Evolutionary conservation across 1,140 invertebrate genomes (phyloP).

Genomic region (Neodiprion fabricii): DNA sequence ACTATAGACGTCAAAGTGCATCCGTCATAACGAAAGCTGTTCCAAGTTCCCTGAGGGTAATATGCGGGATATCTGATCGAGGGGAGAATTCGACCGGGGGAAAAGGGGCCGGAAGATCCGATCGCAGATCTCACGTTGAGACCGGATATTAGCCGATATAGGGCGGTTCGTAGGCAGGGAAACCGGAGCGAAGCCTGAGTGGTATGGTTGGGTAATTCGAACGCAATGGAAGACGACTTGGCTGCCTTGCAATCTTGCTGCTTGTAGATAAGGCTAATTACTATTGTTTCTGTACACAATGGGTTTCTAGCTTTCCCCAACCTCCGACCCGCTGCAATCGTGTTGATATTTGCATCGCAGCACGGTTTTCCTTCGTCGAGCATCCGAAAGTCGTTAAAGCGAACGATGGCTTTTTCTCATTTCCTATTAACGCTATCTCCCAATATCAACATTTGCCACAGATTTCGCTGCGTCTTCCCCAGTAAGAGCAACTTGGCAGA

Average conservation of each 20-base stretch:
- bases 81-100: constrained; percentile 29
- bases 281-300: constrained; percentile 50
- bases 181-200: not conserved
- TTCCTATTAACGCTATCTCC: too few relatives aligned
- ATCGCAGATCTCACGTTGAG: constrained; percentile 40
- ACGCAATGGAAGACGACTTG: not conserved
- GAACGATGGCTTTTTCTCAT: too few relatives aligned
- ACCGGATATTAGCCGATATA: constrained; percentile 37
- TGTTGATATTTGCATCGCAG: too few relatives aligned
- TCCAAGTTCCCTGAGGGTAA: not conserved
- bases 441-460: too few relatives aligned
- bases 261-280: constrained; percentile 53
- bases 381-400: too few relatives aligned
- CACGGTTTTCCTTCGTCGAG: too few relatives aligned
- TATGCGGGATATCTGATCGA: constrained; percentile 5
- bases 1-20: not conserved
- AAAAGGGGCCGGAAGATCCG: constrained; percentile 31
- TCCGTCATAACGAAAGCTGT: constrained; percentile 4
- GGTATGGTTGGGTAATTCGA: not conserved
- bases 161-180: constrained; percentile 17
- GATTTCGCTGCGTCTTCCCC: too few relatives aligned
- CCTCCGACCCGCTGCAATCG: too few relatives aligned
- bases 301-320: constrained; percentile 31
- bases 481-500: too few relatives aligned
- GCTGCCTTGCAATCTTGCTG: constrained; percentile 43